Conservation (phyloP, 2,113 vertebrate species). For the Apteryx mantelli region DNA sequence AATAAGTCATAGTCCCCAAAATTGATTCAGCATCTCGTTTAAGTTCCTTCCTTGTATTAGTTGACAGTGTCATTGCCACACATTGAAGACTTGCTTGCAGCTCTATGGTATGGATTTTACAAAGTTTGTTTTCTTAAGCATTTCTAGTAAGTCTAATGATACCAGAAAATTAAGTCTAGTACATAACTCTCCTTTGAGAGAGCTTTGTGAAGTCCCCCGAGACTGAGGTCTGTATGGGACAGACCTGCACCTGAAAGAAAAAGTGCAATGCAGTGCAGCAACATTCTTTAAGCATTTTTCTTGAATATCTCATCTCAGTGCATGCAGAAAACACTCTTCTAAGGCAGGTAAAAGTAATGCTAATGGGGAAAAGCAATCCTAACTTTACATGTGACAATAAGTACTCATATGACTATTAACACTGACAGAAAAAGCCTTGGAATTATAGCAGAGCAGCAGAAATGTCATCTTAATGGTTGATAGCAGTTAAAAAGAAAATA, state of each 20-base stretch:
- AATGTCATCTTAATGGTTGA: not conserved
- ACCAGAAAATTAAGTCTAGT: not conserved
- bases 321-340: not conserved
- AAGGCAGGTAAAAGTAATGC: not conserved
- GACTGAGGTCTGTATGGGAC: not conserved
- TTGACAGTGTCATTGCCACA: not conserved
- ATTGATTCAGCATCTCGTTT: not conserved
- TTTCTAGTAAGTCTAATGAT: not conserved
- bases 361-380: not conserved
- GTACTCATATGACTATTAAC: not conserved
- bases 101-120: not conserved
- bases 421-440: not conserved
- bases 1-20: not conserved
- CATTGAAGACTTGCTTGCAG: not conserved
- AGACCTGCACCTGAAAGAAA: not conserved
- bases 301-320: not conserved
- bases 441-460: not conserved
- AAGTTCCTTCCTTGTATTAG: not conserved
- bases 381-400: not conserved
- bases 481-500: not conserved
- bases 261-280: not conserved
- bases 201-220: not conserved
- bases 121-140: not conserved
- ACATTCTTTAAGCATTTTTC: fast-evolving
- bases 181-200: not conserved